Evolutionary conservation across 2,797 vertebrate species (phyloP), one percentile per base, ranked within the genome.

Genomic region (Cichlasoma orientale): DNA sequence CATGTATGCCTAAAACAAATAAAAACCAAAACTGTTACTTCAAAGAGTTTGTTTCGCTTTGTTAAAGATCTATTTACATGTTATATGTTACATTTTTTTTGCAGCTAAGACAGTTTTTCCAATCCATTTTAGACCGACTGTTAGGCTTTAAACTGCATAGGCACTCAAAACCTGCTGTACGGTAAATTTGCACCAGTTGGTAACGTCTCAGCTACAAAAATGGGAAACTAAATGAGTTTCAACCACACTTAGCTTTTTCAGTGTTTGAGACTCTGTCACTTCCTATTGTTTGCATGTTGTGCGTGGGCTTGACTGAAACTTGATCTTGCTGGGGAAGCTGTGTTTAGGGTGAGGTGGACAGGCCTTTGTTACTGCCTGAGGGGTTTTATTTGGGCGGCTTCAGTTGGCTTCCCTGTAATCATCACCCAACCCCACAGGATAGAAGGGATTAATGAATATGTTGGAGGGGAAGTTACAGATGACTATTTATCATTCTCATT

Each of bases 291-390:
- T 92, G 90, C 87, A 83, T 92, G 89, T 87, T 90, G 83, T 92
- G 93, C 89, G 91, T 93, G 90, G 92, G 93, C 88, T 93, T 93
- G 92, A 94, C 93, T 92, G 93, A 93, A 95, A 95, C 91, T 92
- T 89, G 92, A 95, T 91, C 93, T 86, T 47, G 87, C 87, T 19
- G 82, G 89, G 89, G 92, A 93, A 92, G 91, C 94, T 92, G 92
- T 94, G 93, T 95, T 94, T 95, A 92, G 93, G 93, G 91, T 93
- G 92, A 94, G 92, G 93, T 92, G 92, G 94, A 94, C 93, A 90
- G 92, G 92, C 92, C 90, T 93, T 93, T 93, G 93, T 93, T 91
- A 92, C 88, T 88, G 93, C 92, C 92, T 90, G 92, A 91, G 90
- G 93, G 94, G 88, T 94, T 94, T 94, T 94, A 94, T 94, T 94